These are phyloP conservation scores for Proisotoma minuta DNA, from an alignment of 2,888 invertebrate genomes.

Conservation along the genomic window DNA sequence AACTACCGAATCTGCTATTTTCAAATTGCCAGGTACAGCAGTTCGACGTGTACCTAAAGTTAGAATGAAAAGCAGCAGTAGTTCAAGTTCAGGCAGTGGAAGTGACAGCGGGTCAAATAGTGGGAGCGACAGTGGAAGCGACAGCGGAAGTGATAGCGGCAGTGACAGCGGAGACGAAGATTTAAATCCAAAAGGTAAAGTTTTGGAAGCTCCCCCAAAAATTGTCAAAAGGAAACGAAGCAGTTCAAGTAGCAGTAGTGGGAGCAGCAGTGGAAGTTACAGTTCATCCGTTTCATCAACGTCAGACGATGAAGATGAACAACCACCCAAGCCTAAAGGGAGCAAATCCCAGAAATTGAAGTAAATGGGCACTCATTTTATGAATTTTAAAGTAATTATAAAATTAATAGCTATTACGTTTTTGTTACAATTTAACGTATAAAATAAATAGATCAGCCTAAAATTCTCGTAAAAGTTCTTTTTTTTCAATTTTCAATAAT, in stretches of 20 bases:
- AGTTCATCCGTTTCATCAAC: too few relatives aligned
- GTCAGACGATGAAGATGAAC: too few relatives aligned
- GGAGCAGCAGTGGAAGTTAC: constrained; percentile 6
- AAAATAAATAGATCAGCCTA: too few relatives aligned
- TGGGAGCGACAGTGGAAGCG: constrained; percentile 9
- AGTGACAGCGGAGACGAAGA: constrained; percentile 4
- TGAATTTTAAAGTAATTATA: too few relatives aligned
- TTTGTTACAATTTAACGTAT: too few relatives aligned
- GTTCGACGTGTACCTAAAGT: not conserved
- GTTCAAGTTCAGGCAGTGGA: constrained; percentile 12
- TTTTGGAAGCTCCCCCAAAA: not conserved
- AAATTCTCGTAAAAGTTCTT: too few relatives aligned
- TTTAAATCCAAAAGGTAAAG: not conserved
- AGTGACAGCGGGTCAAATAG: constrained; percentile 13
- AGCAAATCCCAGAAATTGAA: too few relatives aligned
- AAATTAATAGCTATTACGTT: too few relatives aligned
- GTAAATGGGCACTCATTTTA: too few relatives aligned
- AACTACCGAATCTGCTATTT: not conserved
- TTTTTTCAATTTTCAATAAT: too few relatives aligned
- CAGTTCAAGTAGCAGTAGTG: not conserved
- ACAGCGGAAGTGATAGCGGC: constrained; percentile 4
- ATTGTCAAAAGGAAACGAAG: not conserved
- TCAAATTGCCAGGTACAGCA: not conserved
- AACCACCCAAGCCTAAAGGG: too few relatives aligned
- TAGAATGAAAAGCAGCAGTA: constrained; percentile 7